phyloP scores from a whole-genome alignment of 2,113 vertebrate genomes.

The Columba livia region DNA sequence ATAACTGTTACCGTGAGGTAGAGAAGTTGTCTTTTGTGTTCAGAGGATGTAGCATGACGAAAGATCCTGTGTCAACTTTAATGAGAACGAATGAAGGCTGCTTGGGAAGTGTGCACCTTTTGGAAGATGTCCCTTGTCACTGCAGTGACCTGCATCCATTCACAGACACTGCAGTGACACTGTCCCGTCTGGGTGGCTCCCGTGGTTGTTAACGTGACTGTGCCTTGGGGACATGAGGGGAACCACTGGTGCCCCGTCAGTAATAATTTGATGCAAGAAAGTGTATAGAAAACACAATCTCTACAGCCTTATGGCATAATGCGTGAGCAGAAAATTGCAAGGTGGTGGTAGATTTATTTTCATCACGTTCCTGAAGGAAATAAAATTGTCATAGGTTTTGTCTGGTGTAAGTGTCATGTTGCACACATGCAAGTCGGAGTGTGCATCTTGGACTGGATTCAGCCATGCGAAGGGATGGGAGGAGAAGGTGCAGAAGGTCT shows the following conservation, averaged over 20 bases:
- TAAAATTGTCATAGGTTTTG: background rate
- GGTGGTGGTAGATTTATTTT: background rate
- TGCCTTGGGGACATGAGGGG: background rate
- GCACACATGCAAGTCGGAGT: background rate
- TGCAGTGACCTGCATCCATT: background rate
- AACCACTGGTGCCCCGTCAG: background rate
- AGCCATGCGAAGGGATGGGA: background rate
- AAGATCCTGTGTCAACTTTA: background rate
- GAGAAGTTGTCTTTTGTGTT: background rate
- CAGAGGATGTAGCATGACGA: background rate
- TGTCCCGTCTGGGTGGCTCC: background rate
- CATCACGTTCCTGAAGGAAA: background rate
- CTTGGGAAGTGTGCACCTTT: background rate
- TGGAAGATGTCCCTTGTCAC: background rate
- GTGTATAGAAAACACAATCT: background rate
- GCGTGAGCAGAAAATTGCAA: background rate
- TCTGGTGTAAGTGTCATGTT: background rate
- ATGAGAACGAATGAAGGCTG: background rate
- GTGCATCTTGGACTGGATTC: background rate
- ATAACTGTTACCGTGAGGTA: background rate
- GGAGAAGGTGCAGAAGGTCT: background rate
- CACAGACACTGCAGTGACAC: background rate
- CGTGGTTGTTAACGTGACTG: background rate
- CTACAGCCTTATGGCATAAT: background rate
- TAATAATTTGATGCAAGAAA: background rate